A percentile compares a stretch with the other conserved stretches of the same genome.
phyloP scores from a whole-genome alignment of 2,888 invertebrate species.

The Elaeidobius kamerunicus region DNA sequence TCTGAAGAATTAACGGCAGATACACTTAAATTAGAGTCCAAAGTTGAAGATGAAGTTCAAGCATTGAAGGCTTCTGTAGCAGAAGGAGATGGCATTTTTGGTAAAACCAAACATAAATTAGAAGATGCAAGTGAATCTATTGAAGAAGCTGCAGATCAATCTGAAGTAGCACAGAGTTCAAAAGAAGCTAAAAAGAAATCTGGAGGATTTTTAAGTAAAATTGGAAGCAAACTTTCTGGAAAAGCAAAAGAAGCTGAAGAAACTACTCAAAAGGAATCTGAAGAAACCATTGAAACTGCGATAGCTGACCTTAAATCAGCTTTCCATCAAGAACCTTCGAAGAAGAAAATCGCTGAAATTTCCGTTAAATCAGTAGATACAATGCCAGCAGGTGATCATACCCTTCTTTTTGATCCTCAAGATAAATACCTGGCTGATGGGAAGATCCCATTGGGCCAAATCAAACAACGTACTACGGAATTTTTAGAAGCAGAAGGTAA shows the following conservation, averaged over 20 bases:
- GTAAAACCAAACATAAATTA: background rate
- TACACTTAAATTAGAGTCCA: constrained; percentile 30
- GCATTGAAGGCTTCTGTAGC: background rate
- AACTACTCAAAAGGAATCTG: constrained; percentile 25
- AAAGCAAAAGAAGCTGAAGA: constrained; percentile 28
- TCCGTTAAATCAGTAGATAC: constrained; percentile 23
- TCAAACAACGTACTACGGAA: constrained; percentile 33
- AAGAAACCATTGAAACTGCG: constrained; percentile 1
- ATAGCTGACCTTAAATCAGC: constrained; percentile 11
- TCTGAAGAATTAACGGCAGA: too few relatives aligned
- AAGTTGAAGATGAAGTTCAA: background rate
- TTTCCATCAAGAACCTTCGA: constrained; percentile 9
- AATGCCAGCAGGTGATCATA: constrained; percentile 16
- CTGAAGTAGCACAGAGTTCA: background rate
- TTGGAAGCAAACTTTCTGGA: constrained; percentile 28
- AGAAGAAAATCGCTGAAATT: constrained; percentile 20
- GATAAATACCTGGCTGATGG: constrained; percentile 15
- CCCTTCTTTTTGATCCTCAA: constrained; percentile 10
- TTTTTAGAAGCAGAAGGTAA: constrained; percentile 32
- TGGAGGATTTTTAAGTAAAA: constrained; percentile 33
- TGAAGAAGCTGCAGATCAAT: background rate
- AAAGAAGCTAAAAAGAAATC: constrained; percentile 23
- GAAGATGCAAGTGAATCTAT: constrained; percentile 30
- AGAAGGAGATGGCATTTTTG: background rate
- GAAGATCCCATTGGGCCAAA: constrained; percentile 17